These are phyloP conservation scores for Antheraea assamensis DNA, from an alignment of 2,888 invertebrate genomes.

Conservation along the genomic window DNA sequence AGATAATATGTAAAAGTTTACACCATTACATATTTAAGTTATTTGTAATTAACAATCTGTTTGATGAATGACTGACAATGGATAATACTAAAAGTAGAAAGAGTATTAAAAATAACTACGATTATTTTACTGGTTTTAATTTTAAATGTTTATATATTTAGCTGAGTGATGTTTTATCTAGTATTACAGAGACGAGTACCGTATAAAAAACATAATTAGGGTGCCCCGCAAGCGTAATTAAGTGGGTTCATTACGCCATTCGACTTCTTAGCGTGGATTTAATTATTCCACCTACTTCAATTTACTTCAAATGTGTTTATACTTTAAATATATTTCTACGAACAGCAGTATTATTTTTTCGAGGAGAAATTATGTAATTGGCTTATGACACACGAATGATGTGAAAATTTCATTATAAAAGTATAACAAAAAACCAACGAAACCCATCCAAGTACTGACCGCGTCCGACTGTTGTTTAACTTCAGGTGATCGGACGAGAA, in stretches of 20 bases:
- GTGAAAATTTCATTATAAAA: no score
- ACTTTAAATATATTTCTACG: not conserved
- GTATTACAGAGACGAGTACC: not conserved
- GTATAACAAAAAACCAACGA: no score
- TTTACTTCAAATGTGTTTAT: not conserved
- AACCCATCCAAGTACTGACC: no score
- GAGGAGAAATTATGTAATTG: not conserved
- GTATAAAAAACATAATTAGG: conserved; percentile 32
- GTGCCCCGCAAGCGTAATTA: conserved; percentile 25
- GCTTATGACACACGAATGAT: no score
- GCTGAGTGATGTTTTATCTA: not conserved
- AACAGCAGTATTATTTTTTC: not conserved
- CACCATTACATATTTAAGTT: no score
- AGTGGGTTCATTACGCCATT: conserved; percentile 9
- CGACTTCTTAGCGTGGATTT: conserved; percentile 25
- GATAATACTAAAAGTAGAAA: not conserved
- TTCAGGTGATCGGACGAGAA: conserved; percentile 79
- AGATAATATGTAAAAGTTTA: no score
- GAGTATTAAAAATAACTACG: not conserved
- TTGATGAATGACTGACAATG: no score
- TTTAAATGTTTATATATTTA: not conserved
- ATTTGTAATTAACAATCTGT: no score
- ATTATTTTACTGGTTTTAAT: not conserved
- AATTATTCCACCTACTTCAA: conserved; percentile 10
- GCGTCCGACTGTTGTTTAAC: no score